These are phyloP conservation scores for Lagria hirta DNA, from an alignment of 2,888 invertebrate genomes.

Conservation along the genomic window DNA sequence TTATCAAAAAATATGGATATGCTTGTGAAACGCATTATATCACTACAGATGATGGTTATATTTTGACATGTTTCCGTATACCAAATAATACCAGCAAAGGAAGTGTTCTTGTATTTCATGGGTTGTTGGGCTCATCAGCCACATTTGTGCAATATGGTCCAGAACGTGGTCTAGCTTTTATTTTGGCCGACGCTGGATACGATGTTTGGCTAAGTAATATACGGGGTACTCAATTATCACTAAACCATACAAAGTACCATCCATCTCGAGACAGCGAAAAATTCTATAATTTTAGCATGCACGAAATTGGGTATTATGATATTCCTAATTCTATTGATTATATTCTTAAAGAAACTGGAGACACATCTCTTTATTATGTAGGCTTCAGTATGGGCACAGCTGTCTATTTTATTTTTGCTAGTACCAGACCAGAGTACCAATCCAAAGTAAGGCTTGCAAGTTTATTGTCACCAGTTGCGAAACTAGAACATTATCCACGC, in stretches of 20 bases:
- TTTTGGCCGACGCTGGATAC: constrained; percentile 44
- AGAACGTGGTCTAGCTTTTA: constrained; percentile 30
- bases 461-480: constrained; percentile 10
- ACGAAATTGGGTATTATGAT: constrained; percentile 12
- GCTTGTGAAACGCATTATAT: constrained; percentile 29
- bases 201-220: constrained; percentile 69
- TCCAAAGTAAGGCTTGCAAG: constrained; percentile 9
- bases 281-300: constrained; percentile 50
- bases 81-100: constrained; percentile 50
- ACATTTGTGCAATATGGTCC: constrained; percentile 27
- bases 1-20: constrained; percentile 27
- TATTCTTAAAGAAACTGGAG: constrained; percentile 13
- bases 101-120: constrained; percentile 59
- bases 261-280: constrained; percentile 24
- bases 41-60: constrained; percentile 32
- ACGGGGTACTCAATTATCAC: constrained; percentile 68
- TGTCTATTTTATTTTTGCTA: constrained; percentile 63
- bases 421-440: constrained; percentile 56
- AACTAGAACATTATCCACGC: constrained; percentile 14
- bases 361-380: constrained; percentile 10
- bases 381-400: constrained; percentile 59
- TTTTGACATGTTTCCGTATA: constrained; percentile 31
- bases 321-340: constrained; percentile 19
- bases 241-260: constrained; percentile 52
- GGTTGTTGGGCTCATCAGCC: constrained; percentile 25